phyloP scores from a whole-genome alignment of 2,888 invertebrate species.

The Xanthia togata region DNA sequence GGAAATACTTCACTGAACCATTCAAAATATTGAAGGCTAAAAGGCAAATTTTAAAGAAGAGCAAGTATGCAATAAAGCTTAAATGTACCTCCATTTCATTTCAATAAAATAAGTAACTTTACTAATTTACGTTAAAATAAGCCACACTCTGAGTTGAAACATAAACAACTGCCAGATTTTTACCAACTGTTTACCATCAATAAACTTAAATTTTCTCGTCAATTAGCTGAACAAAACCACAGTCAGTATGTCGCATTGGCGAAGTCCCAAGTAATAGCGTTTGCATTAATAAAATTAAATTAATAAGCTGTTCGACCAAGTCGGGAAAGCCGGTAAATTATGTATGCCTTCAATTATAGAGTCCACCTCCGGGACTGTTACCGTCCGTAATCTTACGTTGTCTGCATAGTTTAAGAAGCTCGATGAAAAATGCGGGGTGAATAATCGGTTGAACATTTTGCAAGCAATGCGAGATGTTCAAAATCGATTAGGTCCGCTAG shows the following conservation, averaged over 20 bases:
- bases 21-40: neutral
- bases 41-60: neutral
- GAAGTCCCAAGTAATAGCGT: constrained; percentile 59
- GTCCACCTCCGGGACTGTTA: constrained; percentile 44
- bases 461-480: neutral
- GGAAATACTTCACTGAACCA: neutral
- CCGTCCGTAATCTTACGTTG: constrained; percentile 36
- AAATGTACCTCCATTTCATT: neutral
- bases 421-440: constrained; percentile 1
- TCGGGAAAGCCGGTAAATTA: constrained; percentile 64
- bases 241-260: constrained; percentile 39
- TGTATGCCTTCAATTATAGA: constrained; percentile 68
- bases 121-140: no score
- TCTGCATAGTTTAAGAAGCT: constrained; percentile 27
- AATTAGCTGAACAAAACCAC: constrained; percentile 23
- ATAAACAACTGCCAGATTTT: neutral
- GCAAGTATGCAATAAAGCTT: neutral
- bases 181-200: neutral
- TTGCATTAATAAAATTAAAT: constrained; percentile 67
- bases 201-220: neutral
- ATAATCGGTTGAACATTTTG: neutral
- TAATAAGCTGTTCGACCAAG: constrained; percentile 69
- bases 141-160: no score
- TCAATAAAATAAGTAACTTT: no score
- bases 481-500: no score